A percentile compares a stretch with the other conserved stretches of the same genome.
Conservation (phyloP, 2,888 invertebrate species). For the Polydrusus pterygomalis region DNA sequence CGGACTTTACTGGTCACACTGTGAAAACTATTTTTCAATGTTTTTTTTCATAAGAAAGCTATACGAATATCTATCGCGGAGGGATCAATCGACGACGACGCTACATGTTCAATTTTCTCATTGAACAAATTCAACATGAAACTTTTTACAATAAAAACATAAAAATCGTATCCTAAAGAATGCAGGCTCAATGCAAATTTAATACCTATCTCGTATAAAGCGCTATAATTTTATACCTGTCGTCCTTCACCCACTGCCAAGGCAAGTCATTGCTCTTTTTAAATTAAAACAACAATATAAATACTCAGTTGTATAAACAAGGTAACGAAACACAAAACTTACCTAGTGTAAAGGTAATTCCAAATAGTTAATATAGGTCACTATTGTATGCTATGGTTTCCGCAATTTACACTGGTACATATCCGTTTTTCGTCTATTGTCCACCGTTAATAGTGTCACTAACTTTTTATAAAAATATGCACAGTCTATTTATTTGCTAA, state of each 20-base stretch:
- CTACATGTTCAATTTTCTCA: too few relatives aligned
- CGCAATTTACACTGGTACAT: conserved; percentile 63
- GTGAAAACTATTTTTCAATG: too few relatives aligned
- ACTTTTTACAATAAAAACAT: not conserved
- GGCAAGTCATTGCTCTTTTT: conserved; percentile 63
- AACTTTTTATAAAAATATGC: conserved; percentile 56
- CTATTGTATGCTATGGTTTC: conserved; percentile 64
- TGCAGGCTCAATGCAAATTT: conserved; percentile 8
- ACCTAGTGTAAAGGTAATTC: conserved; percentile 59
- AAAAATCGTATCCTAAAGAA: not conserved
- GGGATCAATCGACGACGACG: too few relatives aligned
- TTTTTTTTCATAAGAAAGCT: too few relatives aligned
- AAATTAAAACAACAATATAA: conserved; percentile 3
- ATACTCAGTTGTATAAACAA: not conserved
- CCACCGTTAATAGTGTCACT: conserved; percentile 61
- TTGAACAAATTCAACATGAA: too few relatives aligned
- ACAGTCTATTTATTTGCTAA: conserved; percentile 18
- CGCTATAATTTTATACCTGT: conserved; percentile 46
- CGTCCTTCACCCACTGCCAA: conserved; percentile 66
- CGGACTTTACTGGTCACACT: too few relatives aligned
- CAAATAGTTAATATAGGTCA: conserved; percentile 64
- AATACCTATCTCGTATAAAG: conserved; percentile 42
- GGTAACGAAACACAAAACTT: conserved; percentile 51
- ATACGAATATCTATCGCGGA: too few relatives aligned
- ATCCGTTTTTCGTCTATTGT: conserved; percentile 65